These are phyloP conservation scores for Oxystoma pomonae DNA, from an alignment of 2,888 invertebrate species.

Conservation along the genomic window DNA sequence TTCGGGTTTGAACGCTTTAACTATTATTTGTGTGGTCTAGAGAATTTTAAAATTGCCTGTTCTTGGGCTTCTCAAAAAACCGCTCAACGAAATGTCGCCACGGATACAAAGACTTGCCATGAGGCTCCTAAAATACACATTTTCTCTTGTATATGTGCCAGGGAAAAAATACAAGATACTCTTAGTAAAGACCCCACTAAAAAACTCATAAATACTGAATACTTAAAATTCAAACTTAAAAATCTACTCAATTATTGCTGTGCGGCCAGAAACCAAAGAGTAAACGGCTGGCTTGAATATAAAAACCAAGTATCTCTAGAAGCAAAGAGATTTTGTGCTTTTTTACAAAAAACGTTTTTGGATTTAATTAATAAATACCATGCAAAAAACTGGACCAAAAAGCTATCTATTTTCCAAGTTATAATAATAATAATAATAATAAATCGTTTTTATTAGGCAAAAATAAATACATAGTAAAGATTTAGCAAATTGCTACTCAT, in stretches of 20 bases:
- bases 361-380: background rate
- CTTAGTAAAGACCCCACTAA: constrained; percentile 11
- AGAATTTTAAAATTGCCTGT: background rate
- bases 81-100: constrained; percentile 25
- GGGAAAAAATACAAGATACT: constrained; percentile 20
- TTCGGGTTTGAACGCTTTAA: constrained; percentile 28
- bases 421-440: background rate
- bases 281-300: background rate
- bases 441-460: too few relatives aligned
- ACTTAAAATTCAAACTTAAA: background rate
- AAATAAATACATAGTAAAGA: too few relatives aligned
- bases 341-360: background rate
- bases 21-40: constrained; percentile 21
- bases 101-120: constrained; percentile 25
- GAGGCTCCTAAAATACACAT: constrained; percentile 20
- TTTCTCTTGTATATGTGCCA: constrained; percentile 22
- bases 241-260: background rate
- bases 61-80: too few relatives aligned
- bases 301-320: background rate
- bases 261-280: background rate
- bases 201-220: background rate
- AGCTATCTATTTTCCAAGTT: background rate
- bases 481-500: background rate
- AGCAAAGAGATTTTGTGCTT: background rate
- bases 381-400: background rate